A percentile compares a stretch with the other conserved stretches of the same genome.
Conservation (phyloP, 2,888 invertebrate genomes). For the Mellilla xanthometata region DNA sequence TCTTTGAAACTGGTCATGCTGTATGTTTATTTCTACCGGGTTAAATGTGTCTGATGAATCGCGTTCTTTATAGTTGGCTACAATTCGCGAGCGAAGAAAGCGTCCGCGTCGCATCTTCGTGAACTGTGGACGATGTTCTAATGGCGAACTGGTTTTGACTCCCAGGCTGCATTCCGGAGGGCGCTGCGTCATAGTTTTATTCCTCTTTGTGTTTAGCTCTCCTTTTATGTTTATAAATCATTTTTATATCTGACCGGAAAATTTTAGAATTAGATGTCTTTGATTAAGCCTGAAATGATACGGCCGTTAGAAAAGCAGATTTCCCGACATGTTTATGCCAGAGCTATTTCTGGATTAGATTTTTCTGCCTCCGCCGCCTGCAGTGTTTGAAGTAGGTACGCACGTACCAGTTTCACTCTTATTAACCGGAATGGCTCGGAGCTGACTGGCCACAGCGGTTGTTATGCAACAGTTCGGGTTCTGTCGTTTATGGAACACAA, state of each 20-base stretch:
- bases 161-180: slow-evolving; percentile 47
- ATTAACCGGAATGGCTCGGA: slow-evolving; percentile 52
- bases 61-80: no score
- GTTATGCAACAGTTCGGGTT: slow-evolving; percentile 62
- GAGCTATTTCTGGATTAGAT: slow-evolving; percentile 36
- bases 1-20: no score
- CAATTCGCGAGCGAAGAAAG: slow-evolving; percentile 13
- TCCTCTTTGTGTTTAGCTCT: slow-evolving; percentile 29
- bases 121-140: slow-evolving; percentile 40
- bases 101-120: slow-evolving; percentile 17
- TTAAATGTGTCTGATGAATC: no score
- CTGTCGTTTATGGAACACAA: slow-evolving; percentile 68
- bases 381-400: slow-evolving; percentile 37
- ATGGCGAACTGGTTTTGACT: slow-evolving; percentile 47
- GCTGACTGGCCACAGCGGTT: slow-evolving; percentile 43
- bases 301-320: slow-evolving; percentile 24
- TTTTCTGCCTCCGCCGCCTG: slow-evolving; percentile 22
- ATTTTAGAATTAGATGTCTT: slow-evolving; percentile 2
- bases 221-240: slow-evolving; percentile 8
- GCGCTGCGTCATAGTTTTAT: slow-evolving; percentile 46
- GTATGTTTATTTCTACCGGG: no score
- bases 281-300: slow-evolving; percentile 20
- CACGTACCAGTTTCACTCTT: slow-evolving; percentile 66
- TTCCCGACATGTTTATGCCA: slow-evolving; percentile 27
- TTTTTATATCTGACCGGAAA: not conserved